Evolutionary conservation across 37 sponge, comb jelly and placozoan species (phyloP).

Genomic region (Ephydatia muelleri): DNA sequence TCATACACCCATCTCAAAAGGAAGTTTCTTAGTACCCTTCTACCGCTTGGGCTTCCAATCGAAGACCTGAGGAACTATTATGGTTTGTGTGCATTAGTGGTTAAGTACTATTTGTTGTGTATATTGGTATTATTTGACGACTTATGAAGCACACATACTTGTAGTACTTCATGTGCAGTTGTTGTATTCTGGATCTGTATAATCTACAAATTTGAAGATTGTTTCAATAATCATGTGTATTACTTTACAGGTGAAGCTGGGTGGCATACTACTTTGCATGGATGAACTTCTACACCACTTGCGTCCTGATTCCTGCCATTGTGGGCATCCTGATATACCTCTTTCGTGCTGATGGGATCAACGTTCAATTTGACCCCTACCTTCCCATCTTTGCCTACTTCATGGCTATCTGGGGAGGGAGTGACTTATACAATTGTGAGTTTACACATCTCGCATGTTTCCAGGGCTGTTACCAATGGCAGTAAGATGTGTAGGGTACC

Average conservation of each 20-base stretch:
- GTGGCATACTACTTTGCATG: constrained; percentile 77
- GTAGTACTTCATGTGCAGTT: too few species aligned
- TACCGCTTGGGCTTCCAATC: constrained; percentile 41
- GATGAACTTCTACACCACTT: constrained; percentile 72
- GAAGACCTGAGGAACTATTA: constrained; percentile 62
- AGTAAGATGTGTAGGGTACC: too few species aligned
- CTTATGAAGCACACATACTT: too few species aligned
- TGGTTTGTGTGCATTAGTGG: constrained; percentile 31
- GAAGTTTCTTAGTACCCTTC: constrained; percentile 25
- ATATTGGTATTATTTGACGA: too few species aligned
- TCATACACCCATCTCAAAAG: constrained; percentile 1
- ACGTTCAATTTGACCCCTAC: constrained; percentile 69
- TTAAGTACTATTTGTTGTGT: not conserved
- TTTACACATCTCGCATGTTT: too few species aligned
- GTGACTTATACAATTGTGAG: constrained; percentile 67
- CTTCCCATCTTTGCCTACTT: constrained; percentile 71
- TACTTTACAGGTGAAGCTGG: constrained; percentile 80
- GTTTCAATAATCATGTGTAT: too few species aligned
- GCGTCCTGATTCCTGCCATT: constrained; percentile 37
- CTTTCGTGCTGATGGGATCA: constrained; percentile 26
- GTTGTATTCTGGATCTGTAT: too few species aligned
- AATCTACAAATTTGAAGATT: too few species aligned
- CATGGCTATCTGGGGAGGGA: constrained; percentile 74
- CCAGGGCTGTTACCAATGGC: too few species aligned
- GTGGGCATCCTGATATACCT: constrained; percentile 55